phyloP scores from a whole-genome alignment of 2,797 vertebrate species.

The Phataginus tetradactyla region DNA sequence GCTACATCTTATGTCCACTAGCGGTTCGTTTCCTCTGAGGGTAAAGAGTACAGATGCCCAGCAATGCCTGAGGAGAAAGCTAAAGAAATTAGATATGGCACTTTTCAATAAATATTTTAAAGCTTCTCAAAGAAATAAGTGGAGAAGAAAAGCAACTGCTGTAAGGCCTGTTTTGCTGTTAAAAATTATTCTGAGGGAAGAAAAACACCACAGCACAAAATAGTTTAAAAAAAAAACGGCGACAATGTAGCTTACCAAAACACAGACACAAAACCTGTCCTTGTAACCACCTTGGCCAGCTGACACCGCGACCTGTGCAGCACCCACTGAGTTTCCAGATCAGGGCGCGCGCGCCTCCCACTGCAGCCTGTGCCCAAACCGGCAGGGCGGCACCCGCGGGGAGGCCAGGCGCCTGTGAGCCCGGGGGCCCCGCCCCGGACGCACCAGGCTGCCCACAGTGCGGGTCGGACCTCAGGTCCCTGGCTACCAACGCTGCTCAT shows the following conservation, averaged over 20 bases:
- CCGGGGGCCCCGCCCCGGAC: too few relatives aligned
- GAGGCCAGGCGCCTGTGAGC: too few relatives aligned
- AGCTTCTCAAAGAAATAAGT: constrained; percentile 88
- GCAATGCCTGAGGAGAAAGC: constrained; percentile 81
- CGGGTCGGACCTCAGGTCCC: too few relatives aligned
- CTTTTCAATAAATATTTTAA: constrained; percentile 90
- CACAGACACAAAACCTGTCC: constrained; percentile 30
- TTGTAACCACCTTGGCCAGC: constrained; percentile 59
- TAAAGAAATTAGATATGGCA: constrained; percentile 88
- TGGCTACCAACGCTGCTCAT: fast-evolving
- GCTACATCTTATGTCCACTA: constrained; percentile 58
- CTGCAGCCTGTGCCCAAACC: not conserved
- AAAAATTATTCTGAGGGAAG: constrained; percentile 79
- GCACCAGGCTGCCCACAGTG: not conserved
- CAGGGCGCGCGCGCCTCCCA: not conserved
- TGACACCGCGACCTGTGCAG: constrained; percentile 50
- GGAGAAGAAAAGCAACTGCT: constrained; percentile 90
- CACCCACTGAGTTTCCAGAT: not conserved
- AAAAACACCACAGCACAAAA: constrained; percentile 73
- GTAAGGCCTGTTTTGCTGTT: constrained; percentile 86
- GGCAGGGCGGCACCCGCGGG: not conserved
- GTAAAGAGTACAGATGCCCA: constrained; percentile 59
- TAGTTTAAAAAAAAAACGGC: constrained; percentile 73
- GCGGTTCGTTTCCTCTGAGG: constrained; percentile 69
- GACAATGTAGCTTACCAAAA: constrained; percentile 86